Percentiles rank a stretch among this genome's conserved stretches.
phyloP scores from a whole-genome alignment of 37 sponge, comb jelly and placozoan genomes.

The Chondrilla cf. caribensis region DNA sequence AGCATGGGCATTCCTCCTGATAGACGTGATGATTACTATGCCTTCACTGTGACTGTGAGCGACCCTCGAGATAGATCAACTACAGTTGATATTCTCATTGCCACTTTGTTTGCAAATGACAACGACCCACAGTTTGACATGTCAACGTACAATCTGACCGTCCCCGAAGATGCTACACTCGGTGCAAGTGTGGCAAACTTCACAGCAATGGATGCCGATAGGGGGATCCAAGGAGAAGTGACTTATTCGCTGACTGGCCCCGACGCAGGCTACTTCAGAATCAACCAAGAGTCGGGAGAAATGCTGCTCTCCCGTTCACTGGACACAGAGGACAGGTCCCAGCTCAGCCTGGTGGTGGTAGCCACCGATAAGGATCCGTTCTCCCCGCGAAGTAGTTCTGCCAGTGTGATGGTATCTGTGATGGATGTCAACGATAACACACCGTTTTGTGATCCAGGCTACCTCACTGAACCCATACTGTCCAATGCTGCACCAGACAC shows the following conservation, averaged over 20 bases:
- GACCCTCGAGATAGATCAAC: constrained; percentile 28
- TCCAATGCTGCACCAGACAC: not conserved
- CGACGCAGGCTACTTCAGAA: constrained; percentile 3
- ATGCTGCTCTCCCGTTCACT: constrained; percentile 30
- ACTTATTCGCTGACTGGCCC: constrained; percentile 37
- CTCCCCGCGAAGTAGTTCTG: constrained; percentile 28
- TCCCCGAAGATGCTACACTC: constrained; percentile 33
- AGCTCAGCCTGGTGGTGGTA: constrained; percentile 32
- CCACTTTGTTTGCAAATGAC: constrained; percentile 50
- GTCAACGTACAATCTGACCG: constrained; percentile 23
- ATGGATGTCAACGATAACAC: constrained; percentile 64
- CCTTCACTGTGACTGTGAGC: constrained; percentile 31
- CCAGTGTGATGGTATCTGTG: constrained; percentile 26
- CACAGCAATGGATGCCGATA: constrained; percentile 57
- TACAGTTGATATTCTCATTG: constrained; percentile 19
- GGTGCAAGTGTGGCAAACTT: constrained; percentile 35
- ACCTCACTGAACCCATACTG: not conserved
- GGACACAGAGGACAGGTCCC: constrained; percentile 26
- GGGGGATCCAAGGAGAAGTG: constrained; percentile 48
- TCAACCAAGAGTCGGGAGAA: constrained; percentile 36
- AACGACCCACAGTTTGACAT: constrained; percentile 34
- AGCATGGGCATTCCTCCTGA: not conserved
- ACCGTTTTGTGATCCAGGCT: constrained; percentile 12
- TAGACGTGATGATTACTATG: constrained; percentile 23
- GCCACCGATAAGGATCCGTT: constrained; percentile 58